These are phyloP conservation scores for Temnothorax curvispinosus DNA, from an alignment of 1,140 invertebrate species.

Conservation along the genomic window DNA sequence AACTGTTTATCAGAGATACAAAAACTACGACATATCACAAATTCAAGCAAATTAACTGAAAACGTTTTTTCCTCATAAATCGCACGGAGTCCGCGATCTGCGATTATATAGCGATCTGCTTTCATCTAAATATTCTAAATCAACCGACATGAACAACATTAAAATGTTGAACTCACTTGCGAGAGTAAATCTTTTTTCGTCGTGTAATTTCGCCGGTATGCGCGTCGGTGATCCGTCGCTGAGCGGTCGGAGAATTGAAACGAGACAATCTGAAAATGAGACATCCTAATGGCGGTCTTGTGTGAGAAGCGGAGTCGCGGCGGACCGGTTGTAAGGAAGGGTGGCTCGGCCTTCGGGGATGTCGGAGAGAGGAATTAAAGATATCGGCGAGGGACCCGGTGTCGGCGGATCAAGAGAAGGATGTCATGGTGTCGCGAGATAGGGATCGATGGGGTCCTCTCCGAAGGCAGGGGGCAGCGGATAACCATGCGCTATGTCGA, in stretches of 20 bases:
- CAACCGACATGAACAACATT: background rate
- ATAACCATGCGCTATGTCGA: conserved; percentile 18
- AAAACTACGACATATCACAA: no score
- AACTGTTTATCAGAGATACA: no score
- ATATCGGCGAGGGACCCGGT: conserved; percentile 60
- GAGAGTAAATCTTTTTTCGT: background rate
- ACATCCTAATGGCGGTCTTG: conserved; percentile 57
- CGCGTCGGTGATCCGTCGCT: conserved; percentile 5
- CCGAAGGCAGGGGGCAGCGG: conserved; percentile 44
- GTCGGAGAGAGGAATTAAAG: conserved; percentile 62
- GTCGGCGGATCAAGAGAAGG: conserved; percentile 84
- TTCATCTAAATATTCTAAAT: background rate
- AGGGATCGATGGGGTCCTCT: conserved; percentile 70
- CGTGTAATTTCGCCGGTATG: background rate
- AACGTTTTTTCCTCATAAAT: no score
- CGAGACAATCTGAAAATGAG: conserved; percentile 63
- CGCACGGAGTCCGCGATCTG: no score
- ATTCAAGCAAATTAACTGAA: no score
- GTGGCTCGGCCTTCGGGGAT: conserved; percentile 38
- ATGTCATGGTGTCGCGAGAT: conserved; percentile 83
- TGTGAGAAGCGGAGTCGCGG: conserved; percentile 1
- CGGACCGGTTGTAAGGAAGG: conserved; percentile 55
- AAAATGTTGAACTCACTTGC: background rate
- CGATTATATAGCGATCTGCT: no score
- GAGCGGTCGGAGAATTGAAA: conserved; percentile 7